phyloP scores from a whole-genome alignment of 2,888 invertebrate genomes.

The Alitta virens region DNA sequence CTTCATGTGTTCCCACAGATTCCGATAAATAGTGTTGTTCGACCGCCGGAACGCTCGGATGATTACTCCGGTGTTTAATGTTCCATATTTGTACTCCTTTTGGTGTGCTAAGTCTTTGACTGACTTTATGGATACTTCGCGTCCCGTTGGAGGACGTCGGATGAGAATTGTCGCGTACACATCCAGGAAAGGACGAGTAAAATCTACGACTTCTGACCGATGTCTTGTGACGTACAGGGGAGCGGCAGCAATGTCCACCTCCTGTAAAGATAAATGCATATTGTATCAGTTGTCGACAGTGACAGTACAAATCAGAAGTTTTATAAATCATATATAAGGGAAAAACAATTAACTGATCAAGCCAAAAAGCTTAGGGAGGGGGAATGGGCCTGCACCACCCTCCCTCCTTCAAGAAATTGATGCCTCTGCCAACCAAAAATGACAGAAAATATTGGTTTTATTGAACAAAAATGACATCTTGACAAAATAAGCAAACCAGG shows the following conservation, averaged over 20 bases:
- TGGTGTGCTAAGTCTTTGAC: conserved; percentile 21
- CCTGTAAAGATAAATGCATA: conserved; percentile 14
- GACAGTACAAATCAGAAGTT: too few relatives aligned
- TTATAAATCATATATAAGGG: too few relatives aligned
- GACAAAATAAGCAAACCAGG: too few relatives aligned
- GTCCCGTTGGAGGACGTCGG: conserved; percentile 13
- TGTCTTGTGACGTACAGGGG: conserved; percentile 27
- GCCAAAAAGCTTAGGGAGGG: too few relatives aligned
- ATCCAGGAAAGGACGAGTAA: conserved; percentile 25
- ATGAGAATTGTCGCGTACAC: conserved; percentile 26
- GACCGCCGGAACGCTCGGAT: conserved; percentile 22
- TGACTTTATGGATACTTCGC: conserved; percentile 1
- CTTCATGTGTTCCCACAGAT: conserved; percentile 23
- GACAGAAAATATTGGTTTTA: too few relatives aligned
- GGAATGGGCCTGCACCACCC: too few relatives aligned
- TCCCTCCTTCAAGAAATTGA: too few relatives aligned
- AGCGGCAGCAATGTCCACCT: conserved; percentile 28
- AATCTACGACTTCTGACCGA: conserved; percentile 24
- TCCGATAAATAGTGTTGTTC: conserved; percentile 19
- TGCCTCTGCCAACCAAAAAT: too few relatives aligned
- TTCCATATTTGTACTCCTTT: conserved; percentile 23
- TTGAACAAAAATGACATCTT: too few relatives aligned
- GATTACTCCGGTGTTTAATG: conserved; percentile 25
- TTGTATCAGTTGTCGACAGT: background rate
- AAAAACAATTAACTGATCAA: too few relatives aligned